phyloP scores from a whole-genome alignment of 2,113 vertebrate species.

The Euleptes europaea region DNA sequence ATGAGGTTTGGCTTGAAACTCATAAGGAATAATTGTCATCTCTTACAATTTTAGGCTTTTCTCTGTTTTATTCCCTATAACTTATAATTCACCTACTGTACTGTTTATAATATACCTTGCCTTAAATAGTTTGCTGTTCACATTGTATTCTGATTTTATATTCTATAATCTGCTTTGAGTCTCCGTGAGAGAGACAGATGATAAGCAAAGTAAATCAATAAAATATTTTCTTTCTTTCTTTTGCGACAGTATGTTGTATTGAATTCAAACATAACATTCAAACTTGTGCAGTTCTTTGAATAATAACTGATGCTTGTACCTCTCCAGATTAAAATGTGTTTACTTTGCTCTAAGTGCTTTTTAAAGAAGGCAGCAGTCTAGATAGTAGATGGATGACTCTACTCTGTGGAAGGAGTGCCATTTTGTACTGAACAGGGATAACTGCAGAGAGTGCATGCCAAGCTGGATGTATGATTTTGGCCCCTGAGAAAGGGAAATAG shows the following conservation, averaged over 20 bases:
- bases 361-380: accelerated
- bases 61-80: too few relatives aligned
- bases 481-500: background rate
- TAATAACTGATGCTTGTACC: background rate
- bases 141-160: too few relatives aligned
- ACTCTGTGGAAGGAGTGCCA: background rate
- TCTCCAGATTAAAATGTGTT: background rate
- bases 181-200: too few relatives aligned
- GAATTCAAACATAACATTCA: background rate
- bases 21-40: too few relatives aligned
- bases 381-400: accelerated
- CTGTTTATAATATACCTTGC: too few relatives aligned
- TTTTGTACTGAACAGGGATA: background rate
- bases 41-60: too few relatives aligned
- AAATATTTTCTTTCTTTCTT: background rate
- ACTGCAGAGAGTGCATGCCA: accelerated
- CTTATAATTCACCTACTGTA: too few relatives aligned
- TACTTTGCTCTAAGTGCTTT: background rate
- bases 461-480: background rate
- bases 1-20: too few relatives aligned
- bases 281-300: background rate
- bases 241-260: background rate
- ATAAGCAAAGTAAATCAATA: too few relatives aligned
- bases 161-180: too few relatives aligned
- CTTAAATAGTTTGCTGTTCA: too few relatives aligned